Evolutionary conservation across 2,113 vertebrate species (phyloP).

Genomic region (Gambusia affinis): DNA sequence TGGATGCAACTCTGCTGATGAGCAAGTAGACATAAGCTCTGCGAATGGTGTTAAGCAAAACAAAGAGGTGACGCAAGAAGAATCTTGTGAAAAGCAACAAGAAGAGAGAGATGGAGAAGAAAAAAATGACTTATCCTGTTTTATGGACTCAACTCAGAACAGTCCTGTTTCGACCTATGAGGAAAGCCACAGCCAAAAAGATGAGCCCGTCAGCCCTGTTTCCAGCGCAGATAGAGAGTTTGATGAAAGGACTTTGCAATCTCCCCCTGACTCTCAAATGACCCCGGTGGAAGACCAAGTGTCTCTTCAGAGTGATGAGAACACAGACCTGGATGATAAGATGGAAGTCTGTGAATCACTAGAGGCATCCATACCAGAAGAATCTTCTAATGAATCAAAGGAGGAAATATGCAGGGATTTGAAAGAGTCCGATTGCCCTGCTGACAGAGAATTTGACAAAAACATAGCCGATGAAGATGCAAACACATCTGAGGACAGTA

Average conservation of each 20-base stretch:
- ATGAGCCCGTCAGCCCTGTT: constrained; percentile 22
- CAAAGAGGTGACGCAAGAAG: constrained; percentile 42
- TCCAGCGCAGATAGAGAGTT: constrained; percentile 30
- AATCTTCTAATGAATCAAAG: constrained; percentile 11
- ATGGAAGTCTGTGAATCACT: constrained; percentile 41
- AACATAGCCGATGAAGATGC: not conserved
- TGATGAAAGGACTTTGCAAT: constrained; percentile 18
- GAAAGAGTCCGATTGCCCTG: not conserved
- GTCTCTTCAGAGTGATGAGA: constrained; percentile 45
- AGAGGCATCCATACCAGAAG: constrained; percentile 22
- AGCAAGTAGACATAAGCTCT: constrained; percentile 9
- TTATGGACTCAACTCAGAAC: constrained; percentile 31
- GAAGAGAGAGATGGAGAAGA: constrained; percentile 18
- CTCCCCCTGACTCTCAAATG: constrained; percentile 25
- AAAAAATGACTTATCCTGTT: constrained; percentile 16
- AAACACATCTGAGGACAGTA: constrained; percentile 8
- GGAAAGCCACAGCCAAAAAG: constrained; percentile 18
- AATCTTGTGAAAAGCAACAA: constrained; percentile 16
- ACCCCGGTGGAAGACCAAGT: constrained; percentile 14
- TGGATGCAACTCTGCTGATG: constrained; percentile 24
- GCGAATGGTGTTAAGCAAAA: constrained; percentile 30
- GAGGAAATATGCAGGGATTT: constrained; percentile 16
- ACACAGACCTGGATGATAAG: constrained; percentile 23
- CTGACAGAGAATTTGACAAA: constrained; percentile 25
- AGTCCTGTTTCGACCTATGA: constrained; percentile 40